phyloP scores from a whole-genome alignment of 37 sponge, comb jelly and placozoan species.

The Bolinopsis microptera region DNA sequence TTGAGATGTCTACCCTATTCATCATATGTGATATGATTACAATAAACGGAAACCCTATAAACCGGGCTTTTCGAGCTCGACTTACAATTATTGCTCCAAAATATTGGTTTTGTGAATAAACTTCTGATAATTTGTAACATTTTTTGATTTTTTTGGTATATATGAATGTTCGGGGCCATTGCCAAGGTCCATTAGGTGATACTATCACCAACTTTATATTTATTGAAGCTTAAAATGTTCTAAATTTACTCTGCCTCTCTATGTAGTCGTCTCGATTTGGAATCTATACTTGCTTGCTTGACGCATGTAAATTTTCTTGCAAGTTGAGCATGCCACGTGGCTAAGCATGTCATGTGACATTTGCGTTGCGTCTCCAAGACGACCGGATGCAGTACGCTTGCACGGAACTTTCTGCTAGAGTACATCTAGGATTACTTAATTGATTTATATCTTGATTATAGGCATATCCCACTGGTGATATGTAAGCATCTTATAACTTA shows the following conservation, averaged over 20 bases:
- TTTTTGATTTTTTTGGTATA: too few relatives aligned
- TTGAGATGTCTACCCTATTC: too few relatives aligned
- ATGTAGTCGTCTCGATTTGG: not conserved
- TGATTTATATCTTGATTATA: too few relatives aligned
- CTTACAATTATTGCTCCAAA: too few relatives aligned
- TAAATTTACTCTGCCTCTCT: not conserved
- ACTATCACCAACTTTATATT: not conserved
- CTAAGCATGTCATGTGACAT: not conserved
- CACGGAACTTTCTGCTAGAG: not conserved
- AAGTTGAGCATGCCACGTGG: not conserved
- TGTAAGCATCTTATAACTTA: too few relatives aligned
- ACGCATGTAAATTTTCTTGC: not conserved
- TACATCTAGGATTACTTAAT: not conserved
- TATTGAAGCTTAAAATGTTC: not conserved
- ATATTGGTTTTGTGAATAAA: too few relatives aligned
- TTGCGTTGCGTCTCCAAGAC: not conserved
- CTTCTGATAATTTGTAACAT: too few relatives aligned
- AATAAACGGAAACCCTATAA: too few relatives aligned
- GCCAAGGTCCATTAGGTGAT: not conserved
- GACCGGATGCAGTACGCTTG: not conserved
- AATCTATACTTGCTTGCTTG: not conserved
- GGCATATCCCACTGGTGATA: too few relatives aligned
- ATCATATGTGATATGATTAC: too few relatives aligned
- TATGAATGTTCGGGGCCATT: not conserved
- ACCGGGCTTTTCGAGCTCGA: too few relatives aligned